A percentile compares a stretch with the other conserved stretches of the same genome.
These are phyloP conservation scores for Nephila pilipes DNA, from an alignment of 1,140 invertebrate species.

Conservation along the genomic window DNA sequence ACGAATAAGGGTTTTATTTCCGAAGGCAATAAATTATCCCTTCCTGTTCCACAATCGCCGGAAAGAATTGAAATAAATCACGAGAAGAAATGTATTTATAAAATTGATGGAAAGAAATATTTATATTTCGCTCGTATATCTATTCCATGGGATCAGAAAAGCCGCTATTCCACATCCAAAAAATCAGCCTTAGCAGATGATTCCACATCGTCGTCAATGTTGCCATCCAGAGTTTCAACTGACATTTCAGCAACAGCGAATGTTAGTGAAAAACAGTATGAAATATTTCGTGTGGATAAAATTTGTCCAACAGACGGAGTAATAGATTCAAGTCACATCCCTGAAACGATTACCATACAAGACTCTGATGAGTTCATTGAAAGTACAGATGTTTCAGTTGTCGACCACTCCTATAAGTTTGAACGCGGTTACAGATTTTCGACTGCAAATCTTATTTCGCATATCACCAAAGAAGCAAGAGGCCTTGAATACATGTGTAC, in stretches of 20 bases:
- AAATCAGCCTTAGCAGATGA: neutral
- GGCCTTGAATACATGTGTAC: constrained; percentile 3
- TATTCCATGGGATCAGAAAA: neutral
- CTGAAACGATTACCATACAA: neutral
- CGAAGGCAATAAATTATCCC: neutral
- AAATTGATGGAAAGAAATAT: neutral
- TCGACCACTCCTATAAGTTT: neutral
- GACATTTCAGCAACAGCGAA: neutral
- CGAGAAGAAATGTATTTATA: neutral
- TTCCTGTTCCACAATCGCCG: neutral
- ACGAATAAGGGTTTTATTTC: neutral
- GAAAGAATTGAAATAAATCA: neutral
- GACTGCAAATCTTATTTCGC: neutral
- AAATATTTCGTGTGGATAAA: neutral
- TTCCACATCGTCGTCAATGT: neutral
- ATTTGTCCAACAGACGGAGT: neutral
- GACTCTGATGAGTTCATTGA: neutral
- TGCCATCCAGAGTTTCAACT: too few species aligned
- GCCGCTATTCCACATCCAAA: neutral
- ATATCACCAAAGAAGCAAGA: neutral
- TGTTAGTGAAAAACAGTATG: neutral
- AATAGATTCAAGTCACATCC: neutral
- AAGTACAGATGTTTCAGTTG: neutral
- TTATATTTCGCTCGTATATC: constrained; percentile 21
- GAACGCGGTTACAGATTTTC: neutral